Evolutionary conservation across 2,888 invertebrate species (phyloP).

Genomic region (Rotaria socialis): DNA sequence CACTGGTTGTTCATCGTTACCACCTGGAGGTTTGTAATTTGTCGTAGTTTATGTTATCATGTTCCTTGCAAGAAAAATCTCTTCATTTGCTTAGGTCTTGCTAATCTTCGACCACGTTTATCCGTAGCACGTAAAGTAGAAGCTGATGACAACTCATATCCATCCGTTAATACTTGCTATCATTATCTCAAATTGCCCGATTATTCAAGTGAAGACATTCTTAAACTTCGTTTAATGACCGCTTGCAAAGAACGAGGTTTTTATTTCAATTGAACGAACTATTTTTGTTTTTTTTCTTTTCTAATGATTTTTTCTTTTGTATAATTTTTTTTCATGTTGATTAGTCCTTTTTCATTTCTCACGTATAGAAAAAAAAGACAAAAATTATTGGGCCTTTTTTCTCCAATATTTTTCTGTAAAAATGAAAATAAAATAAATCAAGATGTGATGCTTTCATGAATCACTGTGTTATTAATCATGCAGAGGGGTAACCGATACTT

Average conservation of each 20-base stretch:
- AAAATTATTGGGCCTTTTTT: neutral
- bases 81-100: constrained; percentile 62
- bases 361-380: neutral
- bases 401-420: neutral
- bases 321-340: neutral
- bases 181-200: constrained; percentile 96
- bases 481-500: no score
- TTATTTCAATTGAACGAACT: constrained; percentile 74
- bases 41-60: no score
- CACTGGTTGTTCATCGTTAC: constrained; percentile 93
- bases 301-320: neutral
- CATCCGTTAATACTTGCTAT: constrained; percentile 98
- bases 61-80: no score
- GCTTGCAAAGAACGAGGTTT: constrained; percentile 95
- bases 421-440: neutral
- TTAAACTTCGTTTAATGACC: constrained; percentile 81
- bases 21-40: constrained; percentile 70
- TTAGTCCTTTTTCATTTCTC: neutral
- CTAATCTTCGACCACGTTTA: constrained; percentile 90
- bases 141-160: constrained; percentile 93
- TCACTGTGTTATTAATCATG: no score
- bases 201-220: constrained; percentile 86
- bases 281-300: neutral
- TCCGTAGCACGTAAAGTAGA: constrained; percentile 97
- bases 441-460: no score